Percentiles rank a stretch among this genome's conserved stretches.
These are phyloP conservation scores for Rhabdornis inornatus DNA, from an alignment of 2,113 vertebrate genomes.

Conservation along the genomic window DNA sequence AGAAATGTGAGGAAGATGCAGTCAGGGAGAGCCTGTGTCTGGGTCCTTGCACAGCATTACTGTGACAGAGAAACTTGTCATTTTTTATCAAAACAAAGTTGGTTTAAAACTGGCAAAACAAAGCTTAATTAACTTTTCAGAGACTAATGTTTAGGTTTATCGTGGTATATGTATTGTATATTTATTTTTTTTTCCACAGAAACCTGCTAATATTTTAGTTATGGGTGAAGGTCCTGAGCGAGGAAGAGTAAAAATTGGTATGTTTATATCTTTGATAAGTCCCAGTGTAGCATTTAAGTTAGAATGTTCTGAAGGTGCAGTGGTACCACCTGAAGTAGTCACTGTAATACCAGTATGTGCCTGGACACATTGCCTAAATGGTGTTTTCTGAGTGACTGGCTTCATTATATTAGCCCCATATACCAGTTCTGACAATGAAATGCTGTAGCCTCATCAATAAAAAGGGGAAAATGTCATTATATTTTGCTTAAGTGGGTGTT, in stretches of 20 bases:
- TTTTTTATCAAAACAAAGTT: constrained; percentile 58
- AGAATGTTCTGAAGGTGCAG: constrained; percentile 66
- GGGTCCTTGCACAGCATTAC: constrained; percentile 21
- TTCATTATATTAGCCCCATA: constrained; percentile 10
- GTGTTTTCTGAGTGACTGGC: constrained; percentile 40
- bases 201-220: constrained; percentile 99
- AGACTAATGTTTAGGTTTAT: constrained; percentile 68
- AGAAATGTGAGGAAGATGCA: background rate
- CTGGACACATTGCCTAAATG: constrained; percentile 23
- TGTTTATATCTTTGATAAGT: constrained; percentile 78
- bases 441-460: constrained; percentile 39
- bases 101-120: constrained; percentile 67
- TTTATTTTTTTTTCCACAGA: constrained; percentile 87
- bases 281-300: constrained; percentile 74
- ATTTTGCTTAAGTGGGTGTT: constrained; percentile 35
- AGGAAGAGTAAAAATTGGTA: constrained; percentile 99
- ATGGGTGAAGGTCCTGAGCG: constrained; percentile 99
- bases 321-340: constrained; percentile 58
- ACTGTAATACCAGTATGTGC: constrained; percentile 49
- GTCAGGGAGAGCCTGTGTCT: constrained; percentile 14
- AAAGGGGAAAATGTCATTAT: constrained; percentile 32
- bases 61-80: constrained; percentile 2
- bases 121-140: constrained; percentile 66
- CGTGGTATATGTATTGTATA: constrained; percentile 74
- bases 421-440: constrained; percentile 34